Evolutionary conservation across 2,797 vertebrate species (phyloP).

Genomic region (Pitangus sulphuratus): DNA sequence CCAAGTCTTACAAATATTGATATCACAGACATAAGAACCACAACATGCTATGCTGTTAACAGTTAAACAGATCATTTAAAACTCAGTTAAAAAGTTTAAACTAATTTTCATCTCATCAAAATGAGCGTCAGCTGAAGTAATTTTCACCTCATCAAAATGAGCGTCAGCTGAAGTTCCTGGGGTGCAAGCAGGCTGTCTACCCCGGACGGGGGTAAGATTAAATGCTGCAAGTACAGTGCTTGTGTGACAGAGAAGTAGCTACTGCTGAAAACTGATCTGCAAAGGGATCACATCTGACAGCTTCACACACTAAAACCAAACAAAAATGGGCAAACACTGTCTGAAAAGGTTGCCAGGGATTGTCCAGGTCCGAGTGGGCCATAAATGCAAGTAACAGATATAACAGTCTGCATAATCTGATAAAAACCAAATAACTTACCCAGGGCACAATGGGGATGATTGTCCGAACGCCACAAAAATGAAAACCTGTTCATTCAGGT

Average conservation of each 20-base stretch:
- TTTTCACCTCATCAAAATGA: not conserved
- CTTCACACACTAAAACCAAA: not conserved
- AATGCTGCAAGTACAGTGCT: not conserved
- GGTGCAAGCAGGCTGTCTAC: not conserved
- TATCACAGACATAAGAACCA: not conserved
- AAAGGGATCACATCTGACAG: not conserved
- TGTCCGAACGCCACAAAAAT: not conserved
- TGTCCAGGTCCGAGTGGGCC: not conserved
- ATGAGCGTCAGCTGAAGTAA: not conserved
- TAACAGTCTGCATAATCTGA: not conserved
- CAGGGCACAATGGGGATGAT: not conserved
- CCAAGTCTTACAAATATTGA: not conserved
- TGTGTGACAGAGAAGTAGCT: not conserved
- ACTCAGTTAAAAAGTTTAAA: not conserved
- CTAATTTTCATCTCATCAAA: not conserved
- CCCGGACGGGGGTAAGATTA: not conserved
- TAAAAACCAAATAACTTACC: conserved; percentile 24
- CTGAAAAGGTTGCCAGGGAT: not conserved
- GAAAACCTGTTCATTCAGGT: not conserved
- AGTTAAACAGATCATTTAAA: not conserved
- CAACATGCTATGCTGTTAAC: not conserved
- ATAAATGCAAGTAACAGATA: not conserved
- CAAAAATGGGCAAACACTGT: not conserved
- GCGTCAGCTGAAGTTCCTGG: not conserved
- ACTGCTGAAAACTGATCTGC: not conserved